Evolutionary conservation across 2,797 vertebrate genomes (phyloP).

Genomic region (Helostoma temminkii): DNA sequence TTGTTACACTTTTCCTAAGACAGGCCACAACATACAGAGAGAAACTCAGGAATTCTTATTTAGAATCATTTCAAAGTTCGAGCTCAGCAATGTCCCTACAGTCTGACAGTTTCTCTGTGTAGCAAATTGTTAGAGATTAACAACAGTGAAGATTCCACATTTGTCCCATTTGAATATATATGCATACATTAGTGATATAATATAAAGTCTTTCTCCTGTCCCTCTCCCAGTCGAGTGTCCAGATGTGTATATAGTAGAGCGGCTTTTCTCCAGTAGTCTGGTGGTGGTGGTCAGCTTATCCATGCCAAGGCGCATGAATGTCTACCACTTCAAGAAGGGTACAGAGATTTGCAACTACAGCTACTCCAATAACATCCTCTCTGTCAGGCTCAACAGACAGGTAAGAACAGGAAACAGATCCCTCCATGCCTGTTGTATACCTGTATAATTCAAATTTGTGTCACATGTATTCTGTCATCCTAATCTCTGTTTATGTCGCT

Average conservation of each 20-base stretch:
- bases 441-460: neutral
- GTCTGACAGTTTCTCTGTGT: slow-evolving; percentile 2
- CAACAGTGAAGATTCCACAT: neutral
- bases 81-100: slow-evolving; percentile 13
- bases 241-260: slow-evolving; percentile 94
- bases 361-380: slow-evolving; percentile 93
- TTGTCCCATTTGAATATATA: neutral
- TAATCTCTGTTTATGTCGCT: slow-evolving; percentile 1
- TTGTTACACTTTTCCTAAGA: slow-evolving; percentile 6
- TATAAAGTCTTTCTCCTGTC: neutral
- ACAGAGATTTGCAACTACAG: slow-evolving; percentile 98
- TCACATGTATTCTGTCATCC: too few relatives aligned
- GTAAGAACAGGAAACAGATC: slow-evolving; percentile 63
- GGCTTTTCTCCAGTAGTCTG: slow-evolving; percentile 96
- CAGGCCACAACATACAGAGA: neutral
- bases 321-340: slow-evolving; percentile 97
- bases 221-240: slow-evolving; percentile 88
- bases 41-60: neutral
- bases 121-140: neutral
- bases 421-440: neutral
- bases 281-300: slow-evolving; percentile 94
- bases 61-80: slow-evolving; percentile 17
- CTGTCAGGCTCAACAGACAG: slow-evolving; percentile 94
- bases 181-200: neutral
- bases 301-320: slow-evolving; percentile 93